Base-by-base conservation (phyloP, 2,888 invertebrate genomes). In the Cecidostiba fungosa region DNA sequence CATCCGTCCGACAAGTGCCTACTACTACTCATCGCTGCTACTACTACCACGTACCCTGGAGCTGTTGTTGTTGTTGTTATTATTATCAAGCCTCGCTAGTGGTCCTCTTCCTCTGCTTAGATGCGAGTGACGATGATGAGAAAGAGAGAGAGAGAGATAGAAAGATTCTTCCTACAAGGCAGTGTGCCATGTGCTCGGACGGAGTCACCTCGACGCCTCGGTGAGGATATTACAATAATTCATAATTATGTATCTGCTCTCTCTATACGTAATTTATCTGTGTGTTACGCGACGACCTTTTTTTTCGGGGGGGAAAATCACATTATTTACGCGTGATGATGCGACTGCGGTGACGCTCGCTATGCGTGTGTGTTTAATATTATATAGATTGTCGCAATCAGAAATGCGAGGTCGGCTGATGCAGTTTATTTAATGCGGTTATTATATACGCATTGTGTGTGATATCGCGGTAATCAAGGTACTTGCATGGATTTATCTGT, bases 1-100 rank as follows among this genome's bases (percentile, higher is more conserved):
- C 78, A 29, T 74, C 74, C 77, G 77, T 87, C 87, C 85, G 85
- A 83, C 72, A 86, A 66, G 76, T 72, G 59, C 50, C 69, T 54
- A 23, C 16, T 50, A 23, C 23, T 50, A 54, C 66, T 66, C 66
- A 29, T 66, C 23, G 43, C 54, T 54, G n/a, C 54, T 19, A 4
- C 8, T 14, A 12, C 29, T 4, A 4, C n/a, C 62, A 23, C 62
- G 5, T 59, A 4, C 10, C 26, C 66, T 66, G 66, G 29, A 29
- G 29, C 12, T 14, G 26, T 66, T 23, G 59, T 23, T 23, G 6
- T n/a, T 23, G 19, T n/a, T n/a, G 54, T 54, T n/a, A 12, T 54
- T 54, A 3, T 19, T 1, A 14, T 19, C 0, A 26, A n/a, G 8
- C 29, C 14, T 36, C 70, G 36, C 39, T 10, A 32, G 36, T 70